Evolutionary conservation across 2,797 vertebrate genomes (phyloP), one percentile per base, ranked within the genome.

Genomic region (Hemitrygon akajei): DNA sequence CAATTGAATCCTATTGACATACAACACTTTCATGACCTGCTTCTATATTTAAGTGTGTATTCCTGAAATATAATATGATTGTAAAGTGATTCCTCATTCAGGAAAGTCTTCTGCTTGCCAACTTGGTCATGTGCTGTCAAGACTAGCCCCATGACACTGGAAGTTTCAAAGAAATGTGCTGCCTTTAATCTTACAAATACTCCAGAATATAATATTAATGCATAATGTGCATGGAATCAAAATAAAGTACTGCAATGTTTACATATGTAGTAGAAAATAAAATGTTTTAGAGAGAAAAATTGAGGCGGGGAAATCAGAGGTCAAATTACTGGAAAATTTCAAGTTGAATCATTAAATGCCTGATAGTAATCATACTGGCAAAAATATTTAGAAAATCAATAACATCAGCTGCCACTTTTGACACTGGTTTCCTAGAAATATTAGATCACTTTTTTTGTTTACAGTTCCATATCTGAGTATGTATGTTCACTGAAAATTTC

Each of bases 71-170:
- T 34, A 89, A 89, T 63, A 66, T 34, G 30, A 30, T 37, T 34
- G 63, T 89, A 66, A 89, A 89, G 60, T 89, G 86, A 89, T 69
- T 37, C 86, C n/a, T 89, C 86, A 89, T 69, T 69, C 60, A 89
- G 63, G 86, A 89, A 89, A 89, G 7, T 63, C 16, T 9, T 9
- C 86, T 89, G 86, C 60, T 37, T 69, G 86, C 60, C 86, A 69
- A n/a, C 20, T 11, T 69, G 86, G 60, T 69, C 86, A 89, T 89
- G 60, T 66, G 86, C 16, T 22, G 9, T 89, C 30, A 89, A 87
- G 86, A 34, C 86, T 20, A 60, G 34, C 37, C 60, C 66, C 18
- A 7, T 89, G 84, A 63, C n/a, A 66, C 84, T 87, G 58, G 14
- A 66, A n/a, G 60, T 34, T 89, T 69, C n/a, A 89, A 89, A 66